phyloP scores from a whole-genome alignment of 2,888 invertebrate genomes.

The Ecdyonurus torrentis region DNA sequence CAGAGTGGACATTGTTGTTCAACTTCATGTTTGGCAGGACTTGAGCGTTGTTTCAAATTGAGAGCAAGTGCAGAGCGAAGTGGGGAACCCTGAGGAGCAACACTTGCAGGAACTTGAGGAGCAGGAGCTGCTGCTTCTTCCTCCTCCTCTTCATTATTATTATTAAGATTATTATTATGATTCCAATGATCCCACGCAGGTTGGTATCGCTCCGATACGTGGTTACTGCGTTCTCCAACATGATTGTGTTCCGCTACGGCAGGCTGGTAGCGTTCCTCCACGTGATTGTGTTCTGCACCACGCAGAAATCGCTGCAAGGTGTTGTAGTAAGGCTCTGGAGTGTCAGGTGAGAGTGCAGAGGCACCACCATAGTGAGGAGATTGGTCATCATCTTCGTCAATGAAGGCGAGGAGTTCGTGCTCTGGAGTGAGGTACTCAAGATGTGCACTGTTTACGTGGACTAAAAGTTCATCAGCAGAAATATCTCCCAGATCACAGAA shows the following conservation, averaged over 20 bases:
- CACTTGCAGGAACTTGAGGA: constrained; percentile 15
- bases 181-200: constrained; percentile 8
- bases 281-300: neutral
- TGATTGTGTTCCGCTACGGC: neutral
- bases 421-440: constrained; percentile 67
- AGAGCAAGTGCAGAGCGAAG: constrained; percentile 23
- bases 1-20: constrained; percentile 54
- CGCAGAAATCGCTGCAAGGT: constrained; percentile 1
- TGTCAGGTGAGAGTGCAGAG: neutral
- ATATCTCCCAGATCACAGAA: constrained; percentile 62
- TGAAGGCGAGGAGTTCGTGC: constrained; percentile 57
- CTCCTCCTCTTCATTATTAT: constrained; percentile 20
- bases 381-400: constrained; percentile 46
- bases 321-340: neutral
- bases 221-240: neutral
- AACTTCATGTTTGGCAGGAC: neutral
- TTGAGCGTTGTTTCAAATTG: constrained; percentile 12
- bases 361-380: neutral
- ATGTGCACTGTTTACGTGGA: constrained; percentile 72
- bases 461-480: constrained; percentile 53
- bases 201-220: neutral
- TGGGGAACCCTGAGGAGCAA: constrained; percentile 51
- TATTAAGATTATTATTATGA: constrained; percentile 23
- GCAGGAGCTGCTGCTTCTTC: neutral
- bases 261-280: neutral